Base-by-base conservation (phyloP, 2,797 vertebrate genomes). In the Phoeniculus purpureus region DNA sequence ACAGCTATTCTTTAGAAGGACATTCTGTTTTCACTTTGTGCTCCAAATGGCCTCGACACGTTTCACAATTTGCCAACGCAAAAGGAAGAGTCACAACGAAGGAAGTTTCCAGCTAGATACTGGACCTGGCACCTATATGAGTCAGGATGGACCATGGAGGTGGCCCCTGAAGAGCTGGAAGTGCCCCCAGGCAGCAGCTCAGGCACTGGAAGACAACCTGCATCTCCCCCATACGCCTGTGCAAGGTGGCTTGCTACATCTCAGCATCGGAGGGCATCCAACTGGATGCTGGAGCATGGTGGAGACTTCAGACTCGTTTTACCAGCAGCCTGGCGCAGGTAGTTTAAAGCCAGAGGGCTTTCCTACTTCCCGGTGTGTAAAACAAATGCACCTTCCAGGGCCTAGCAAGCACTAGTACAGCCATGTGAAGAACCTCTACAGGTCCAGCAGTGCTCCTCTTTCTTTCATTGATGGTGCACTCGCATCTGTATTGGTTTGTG, bases 171-270 rank as follows among this genome's bases (percentile, higher is more conserved):
- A 12, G 43, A 55, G 14, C 51, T 51, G 31, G 22, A 75, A 73
- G 9, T 10, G 47, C 34, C 31, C 48, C 12, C 60, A 78, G 60
- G 34, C 66, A 82, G 11, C 43, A 84, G 54, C 47, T 47, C 40
- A 50, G 56, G 23, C 29, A 20, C 56, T 82, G 37, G 43, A 67
- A 51, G 23, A 85, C 22, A 61, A 45, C 26, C 31, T 0, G 0
- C n/a, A 26, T 16, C 73, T 50, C 55, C 60, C 61, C 74, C 3
- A 3, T 56, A 51, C 4, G 31, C 9, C 50, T 18, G 15, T 23
- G 51, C 32, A 59, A 66, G 84, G 5, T 0, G 0, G 19, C 32
- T 59, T 1, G 0, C 17, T 54, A 25, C 54, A 50, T 43, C 66
- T 29, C 3, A 1, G 0, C 2, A 0, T 43, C 16, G 2, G 23